Evolutionary conservation across 2,113 vertebrate genomes (phyloP), one percentile per base, ranked within the genome.

Genomic region (Lepidothrix coronata): DNA sequence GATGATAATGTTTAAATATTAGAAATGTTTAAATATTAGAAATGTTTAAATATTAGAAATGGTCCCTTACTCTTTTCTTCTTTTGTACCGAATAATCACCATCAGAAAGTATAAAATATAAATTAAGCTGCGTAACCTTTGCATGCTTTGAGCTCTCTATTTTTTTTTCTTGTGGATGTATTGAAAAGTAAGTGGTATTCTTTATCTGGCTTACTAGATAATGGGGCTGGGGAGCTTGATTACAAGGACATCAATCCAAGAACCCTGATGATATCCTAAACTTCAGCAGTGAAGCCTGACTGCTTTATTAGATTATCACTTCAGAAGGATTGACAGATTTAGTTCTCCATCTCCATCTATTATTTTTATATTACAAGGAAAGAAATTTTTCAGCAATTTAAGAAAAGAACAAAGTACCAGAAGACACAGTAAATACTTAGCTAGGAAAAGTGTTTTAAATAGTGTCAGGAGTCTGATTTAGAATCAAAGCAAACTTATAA

Each of bases 231-330:
- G 68, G 72, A 93, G 75, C 52, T 93, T 95, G 90, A 96, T 96
- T 94, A 86, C 82, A 80, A 78, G 95, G 43, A 72, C 72, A 75
- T 92, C 73, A 96, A 39, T 92, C 58, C 54, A 68, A 58, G 65
- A 74, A 30, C 55, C 43, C 54, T 85, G 80, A 89, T 87, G 65
- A 91, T 96, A 88, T 89, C 80, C 88, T 82, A 22, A 90, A 82
- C 54, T 86, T 92, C 44, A 82, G 17, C 70, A 76, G 25, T 51
- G 57, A 81, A 89, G 49, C 46, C 74, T 49, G 33, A 95, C 62
- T 92, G 80, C 52, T 86, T 96, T 93, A 92, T 95, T 95, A 93
- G 83, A 91, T 95, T 97, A 96, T 96, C 76, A 44, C 74, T 91
- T 83, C 95, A 82, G 92, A 92, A 91, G 86, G 76, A 76, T 52